phyloP scores from a whole-genome alignment of 2,888 invertebrate genomes.

The Andrena camellia region DNA sequence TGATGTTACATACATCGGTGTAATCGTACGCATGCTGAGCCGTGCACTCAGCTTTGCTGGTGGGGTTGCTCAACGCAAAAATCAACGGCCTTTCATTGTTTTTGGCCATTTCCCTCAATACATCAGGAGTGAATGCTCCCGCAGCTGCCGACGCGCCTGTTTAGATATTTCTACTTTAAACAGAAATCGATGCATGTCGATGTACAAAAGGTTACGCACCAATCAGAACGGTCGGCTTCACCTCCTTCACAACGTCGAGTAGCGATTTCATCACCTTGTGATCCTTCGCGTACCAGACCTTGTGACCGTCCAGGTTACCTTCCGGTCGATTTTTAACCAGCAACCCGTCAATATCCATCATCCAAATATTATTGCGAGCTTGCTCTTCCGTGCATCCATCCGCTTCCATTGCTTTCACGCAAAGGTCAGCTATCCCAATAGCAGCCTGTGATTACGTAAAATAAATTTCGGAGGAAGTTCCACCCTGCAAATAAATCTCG shows the following conservation, averaged over 20 bases:
- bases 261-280: conserved; percentile 92
- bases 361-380: conserved; percentile 95
- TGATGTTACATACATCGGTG: conserved; percentile 89
- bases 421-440: conserved; percentile 96
- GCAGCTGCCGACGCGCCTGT: conserved; percentile 96
- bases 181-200: conserved; percentile 37
- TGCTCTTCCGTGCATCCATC: conserved; percentile 88
- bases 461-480: not conserved
- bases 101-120: conserved; percentile 94
- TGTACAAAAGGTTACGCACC: conserved; percentile 86
- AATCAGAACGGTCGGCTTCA: conserved; percentile 95
- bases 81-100: conserved; percentile 96
- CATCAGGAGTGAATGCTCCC: conserved; percentile 95
- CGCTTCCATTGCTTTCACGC: conserved; percentile 94
- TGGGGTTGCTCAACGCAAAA: conserved; percentile 99
- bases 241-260: conserved; percentile 91
- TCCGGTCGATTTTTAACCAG: conserved; percentile 90
- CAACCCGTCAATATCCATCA: conserved; percentile 97
- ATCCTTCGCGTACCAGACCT: conserved; percentile 91
- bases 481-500: not conserved
- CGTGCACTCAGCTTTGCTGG: conserved; percentile 98
- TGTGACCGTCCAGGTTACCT: conserved; percentile 90
- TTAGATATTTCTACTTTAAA: conserved; percentile 65
- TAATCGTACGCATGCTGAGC: conserved; percentile 97
- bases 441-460: conserved; percentile 89